Evolutionary conservation across 2,888 invertebrate genomes (phyloP), one percentile per base, ranked within the genome.

Genomic region (Dasysyrphus tricinctus): DNA sequence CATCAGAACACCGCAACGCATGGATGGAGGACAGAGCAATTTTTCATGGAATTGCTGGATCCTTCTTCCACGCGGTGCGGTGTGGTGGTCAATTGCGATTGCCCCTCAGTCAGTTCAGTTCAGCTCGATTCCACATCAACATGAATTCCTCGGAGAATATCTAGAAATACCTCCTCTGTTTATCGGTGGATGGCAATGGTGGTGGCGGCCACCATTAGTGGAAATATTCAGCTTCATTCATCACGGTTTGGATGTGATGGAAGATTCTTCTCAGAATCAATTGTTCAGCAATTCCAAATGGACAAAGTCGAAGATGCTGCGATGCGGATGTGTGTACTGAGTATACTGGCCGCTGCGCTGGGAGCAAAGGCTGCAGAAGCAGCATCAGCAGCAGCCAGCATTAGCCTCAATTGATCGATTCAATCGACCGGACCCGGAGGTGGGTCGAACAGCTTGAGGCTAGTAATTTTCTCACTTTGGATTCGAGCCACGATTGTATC

Each of bases 261-360:
- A 74, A 78, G 44, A 78, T 79, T 75, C 75, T 86, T 86, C 86
- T 82, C 78, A 54, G 86, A 86, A 86, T 86, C 86, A 86, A 86
- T 86, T 86, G 86, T 81, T 78, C 70, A 78, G 51, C 81, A 72
- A 82, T 82, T 69, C 81, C 51, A 77, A 76, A 84, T 82, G 78
- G 82, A 78, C 73, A 29, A 78, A 49, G 67, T 29, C 4, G 37
- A 49, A 67, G 34, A 49, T 49, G 34, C 67, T 63, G 47, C 56
- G 67, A 72, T 56, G 67, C 82, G 78, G 78, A 79, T 83, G 80
- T 72, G n/a, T 67, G 65, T 24, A n/a, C 42, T 7, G 37, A 2
- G 42, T 16, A 19, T 19, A 32, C 32, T 9, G 75, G 12, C 37
- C 24, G 24, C 24, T 24, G 24, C 32, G 75, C 19, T 24, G 51